These are phyloP conservation scores for Heliconius nattereri DNA, from an alignment of 1,140 invertebrate species.

Conservation along the genomic window DNA sequence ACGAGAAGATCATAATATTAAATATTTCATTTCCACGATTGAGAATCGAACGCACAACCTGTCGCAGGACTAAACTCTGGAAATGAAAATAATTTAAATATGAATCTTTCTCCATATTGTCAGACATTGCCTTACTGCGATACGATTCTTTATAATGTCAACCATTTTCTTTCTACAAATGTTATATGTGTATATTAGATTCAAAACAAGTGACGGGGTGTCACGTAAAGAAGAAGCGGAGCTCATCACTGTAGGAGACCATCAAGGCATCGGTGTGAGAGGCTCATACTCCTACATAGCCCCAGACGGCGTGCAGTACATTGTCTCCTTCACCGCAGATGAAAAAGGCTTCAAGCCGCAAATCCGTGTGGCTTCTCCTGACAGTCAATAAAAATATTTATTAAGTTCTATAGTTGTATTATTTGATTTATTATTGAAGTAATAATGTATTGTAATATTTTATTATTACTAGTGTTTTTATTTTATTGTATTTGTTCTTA, in stretches of 20 bases:
- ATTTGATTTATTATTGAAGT: background rate
- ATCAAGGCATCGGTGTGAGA: slow-evolving; percentile 83
- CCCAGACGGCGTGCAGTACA: slow-evolving; percentile 87
- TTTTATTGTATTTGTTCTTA: background rate
- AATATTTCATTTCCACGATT: no score
- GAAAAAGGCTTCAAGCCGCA: slow-evolving; percentile 83
- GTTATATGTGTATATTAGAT: slow-evolving; percentile 52
- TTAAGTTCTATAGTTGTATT: background rate
- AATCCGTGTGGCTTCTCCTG: slow-evolving; percentile 47
- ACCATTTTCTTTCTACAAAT: background rate
- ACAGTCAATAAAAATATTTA: slow-evolving; percentile 48
- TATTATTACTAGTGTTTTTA: background rate
- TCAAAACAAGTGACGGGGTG: slow-evolving; percentile 76
- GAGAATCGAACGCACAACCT: no score
- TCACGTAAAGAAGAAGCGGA: slow-evolving; percentile 72
- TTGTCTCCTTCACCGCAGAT: slow-evolving; percentile 84
- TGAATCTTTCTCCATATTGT: no score
- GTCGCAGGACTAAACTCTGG: no score
- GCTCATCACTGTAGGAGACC: slow-evolving; percentile 80
- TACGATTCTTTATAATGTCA: background rate
- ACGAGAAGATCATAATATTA: no score
- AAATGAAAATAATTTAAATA: no score
- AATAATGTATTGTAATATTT: background rate
- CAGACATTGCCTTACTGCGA: no score
- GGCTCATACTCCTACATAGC: slow-evolving; percentile 84